Conservation (phyloP, 2,888 invertebrate species). For the Gryllus longicercus region DNA sequence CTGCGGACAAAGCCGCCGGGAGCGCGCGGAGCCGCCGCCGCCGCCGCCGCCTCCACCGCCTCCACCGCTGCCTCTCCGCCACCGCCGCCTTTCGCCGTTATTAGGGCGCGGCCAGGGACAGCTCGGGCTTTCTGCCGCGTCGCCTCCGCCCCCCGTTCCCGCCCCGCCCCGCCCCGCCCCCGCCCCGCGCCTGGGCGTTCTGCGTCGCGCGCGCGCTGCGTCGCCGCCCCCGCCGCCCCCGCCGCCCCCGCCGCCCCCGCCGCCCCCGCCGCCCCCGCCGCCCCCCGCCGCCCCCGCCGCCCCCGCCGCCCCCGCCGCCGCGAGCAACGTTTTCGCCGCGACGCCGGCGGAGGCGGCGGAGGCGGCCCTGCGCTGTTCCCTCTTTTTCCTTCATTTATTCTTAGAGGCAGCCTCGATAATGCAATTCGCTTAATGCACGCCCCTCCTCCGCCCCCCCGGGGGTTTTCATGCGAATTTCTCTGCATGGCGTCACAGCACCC, state of each 20-base stretch:
- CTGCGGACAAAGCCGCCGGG: constrained; percentile 6
- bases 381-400: no score
- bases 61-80: background rate
- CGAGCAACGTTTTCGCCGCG: background rate
- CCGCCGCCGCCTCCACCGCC: background rate
- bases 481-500: no score
- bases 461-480: no score
- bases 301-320: background rate
- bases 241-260: background rate
- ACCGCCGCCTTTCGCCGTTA: constrained; percentile 3
- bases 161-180: background rate
- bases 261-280: background rate
- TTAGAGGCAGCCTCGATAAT: no score
- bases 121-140: background rate
- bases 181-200: background rate
- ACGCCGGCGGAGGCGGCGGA: background rate
- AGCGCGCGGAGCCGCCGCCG: no score
- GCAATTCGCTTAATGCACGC: no score
- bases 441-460: no score
- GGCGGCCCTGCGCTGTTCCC: no score
- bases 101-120: constrained; percentile 3
- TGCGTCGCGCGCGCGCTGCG: background rate
- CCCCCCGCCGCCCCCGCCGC: background rate
- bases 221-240: background rate
- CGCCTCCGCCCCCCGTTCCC: background rate